These are phyloP conservation scores for Rhinolophus ferrumequinum DNA, from an alignment of 2,113 vertebrate species.

Conservation along the genomic window DNA sequence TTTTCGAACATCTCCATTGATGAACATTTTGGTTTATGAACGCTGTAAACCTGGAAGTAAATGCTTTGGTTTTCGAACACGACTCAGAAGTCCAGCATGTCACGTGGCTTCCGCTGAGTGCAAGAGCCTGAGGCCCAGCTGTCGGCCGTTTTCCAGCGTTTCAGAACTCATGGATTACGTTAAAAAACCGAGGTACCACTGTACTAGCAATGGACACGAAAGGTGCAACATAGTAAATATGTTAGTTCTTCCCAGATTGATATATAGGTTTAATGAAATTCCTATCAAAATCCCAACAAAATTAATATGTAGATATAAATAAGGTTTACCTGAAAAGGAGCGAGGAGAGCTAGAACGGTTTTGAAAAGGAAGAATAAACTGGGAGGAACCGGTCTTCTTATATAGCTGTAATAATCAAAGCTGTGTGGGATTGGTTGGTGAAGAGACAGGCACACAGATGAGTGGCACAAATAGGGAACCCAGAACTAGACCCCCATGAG, in stretches of 20 bases:
- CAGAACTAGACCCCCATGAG: neutral
- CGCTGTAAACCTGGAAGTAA: no score
- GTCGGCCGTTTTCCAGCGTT: no score
- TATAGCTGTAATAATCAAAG: neutral
- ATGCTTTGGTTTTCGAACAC: no score
- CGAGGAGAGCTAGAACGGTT: neutral
- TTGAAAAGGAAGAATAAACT: neutral
- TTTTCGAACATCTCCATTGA: no score
- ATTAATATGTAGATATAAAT: neutral
- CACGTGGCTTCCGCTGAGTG: no score
- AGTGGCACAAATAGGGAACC: neutral
- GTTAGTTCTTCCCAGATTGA: neutral
- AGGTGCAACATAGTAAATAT: neutral
- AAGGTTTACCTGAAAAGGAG: conserved; percentile 20
- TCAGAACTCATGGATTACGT: no score
- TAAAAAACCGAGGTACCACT: no score
- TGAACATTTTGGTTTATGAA: no score
- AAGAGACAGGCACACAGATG: neutral
- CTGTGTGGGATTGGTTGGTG: neutral
- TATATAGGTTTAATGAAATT: neutral
- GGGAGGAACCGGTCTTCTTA: neutral
- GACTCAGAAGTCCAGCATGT: no score
- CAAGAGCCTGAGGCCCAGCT: no score
- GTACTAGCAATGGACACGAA: neutral
- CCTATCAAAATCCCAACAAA: neutral